Conservation (phyloP, 2,797 vertebrate species). For the Acanthopagrus latus region DNA sequence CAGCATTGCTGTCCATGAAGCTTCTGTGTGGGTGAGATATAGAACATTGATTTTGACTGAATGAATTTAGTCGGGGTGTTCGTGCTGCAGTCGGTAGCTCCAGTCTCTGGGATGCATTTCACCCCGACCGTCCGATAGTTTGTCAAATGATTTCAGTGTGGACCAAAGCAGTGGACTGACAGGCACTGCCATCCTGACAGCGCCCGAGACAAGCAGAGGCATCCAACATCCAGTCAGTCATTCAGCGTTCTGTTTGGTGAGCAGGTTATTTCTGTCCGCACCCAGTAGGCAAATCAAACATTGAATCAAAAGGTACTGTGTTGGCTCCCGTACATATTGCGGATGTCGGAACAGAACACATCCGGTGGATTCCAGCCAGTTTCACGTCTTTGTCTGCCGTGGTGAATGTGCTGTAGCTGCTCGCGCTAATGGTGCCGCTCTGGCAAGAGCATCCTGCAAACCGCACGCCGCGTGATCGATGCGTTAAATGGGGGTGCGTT, state of each 20-base stretch:
- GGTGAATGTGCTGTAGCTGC: neutral
- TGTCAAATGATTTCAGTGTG: neutral
- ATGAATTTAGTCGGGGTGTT: neutral
- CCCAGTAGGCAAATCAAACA: constrained; percentile 26
- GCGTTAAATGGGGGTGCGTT: constrained; percentile 1
- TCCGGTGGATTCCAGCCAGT: neutral
- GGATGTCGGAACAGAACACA: constrained; percentile 19
- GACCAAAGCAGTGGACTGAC: neutral
- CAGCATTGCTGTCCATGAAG: too few species aligned
- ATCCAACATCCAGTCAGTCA: constrained; percentile 29
- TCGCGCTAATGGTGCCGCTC: neutral
- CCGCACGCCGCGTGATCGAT: neutral
- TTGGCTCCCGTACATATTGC: neutral
- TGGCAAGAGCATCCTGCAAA: constrained; percentile 5
- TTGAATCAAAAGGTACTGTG: constrained; percentile 10
- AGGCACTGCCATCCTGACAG: neutral
- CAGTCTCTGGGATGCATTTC: constrained; percentile 2
- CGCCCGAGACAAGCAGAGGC: neutral
- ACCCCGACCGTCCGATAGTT: neutral
- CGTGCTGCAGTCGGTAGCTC: neutral
- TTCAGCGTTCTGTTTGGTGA: constrained; percentile 6
- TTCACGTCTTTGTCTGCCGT: neutral
- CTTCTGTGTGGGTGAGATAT: too few species aligned
- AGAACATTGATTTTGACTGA: too few species aligned
- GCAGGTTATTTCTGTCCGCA: constrained; percentile 25